Evolutionary conservation across 2,888 invertebrate genomes (phyloP).

Genomic region (Minunthozetes semirufus): DNA sequence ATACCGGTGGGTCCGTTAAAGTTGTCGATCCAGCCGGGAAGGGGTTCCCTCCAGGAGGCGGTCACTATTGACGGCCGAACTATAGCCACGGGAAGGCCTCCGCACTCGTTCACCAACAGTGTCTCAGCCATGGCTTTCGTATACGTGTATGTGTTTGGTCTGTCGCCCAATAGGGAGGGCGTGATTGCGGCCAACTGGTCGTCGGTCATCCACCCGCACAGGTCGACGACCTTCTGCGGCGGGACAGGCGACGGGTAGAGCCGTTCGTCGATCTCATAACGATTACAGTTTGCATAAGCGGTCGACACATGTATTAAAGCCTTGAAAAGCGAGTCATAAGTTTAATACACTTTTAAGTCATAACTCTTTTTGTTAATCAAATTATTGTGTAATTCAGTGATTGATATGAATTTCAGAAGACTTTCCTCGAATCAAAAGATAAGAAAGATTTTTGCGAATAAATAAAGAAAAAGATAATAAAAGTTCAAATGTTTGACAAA

Average conservation of each 20-base stretch:
- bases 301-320: constrained; percentile 67
- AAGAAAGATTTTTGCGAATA: no score
- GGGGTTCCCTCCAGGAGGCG: constrained; percentile 59
- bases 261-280: constrained; percentile 49
- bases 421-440: no score
- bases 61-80: constrained; percentile 82
- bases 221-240: constrained; percentile 40
- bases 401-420: no score
- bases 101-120: constrained; percentile 65
- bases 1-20: constrained; percentile 70
- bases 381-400: no score
- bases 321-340: constrained; percentile 29
- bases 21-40: constrained; percentile 72
- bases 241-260: constrained; percentile 50
- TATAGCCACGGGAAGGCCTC: constrained; percentile 66
- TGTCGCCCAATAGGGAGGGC: constrained; percentile 53
- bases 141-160: constrained; percentile 87
- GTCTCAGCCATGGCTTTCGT: constrained; percentile 81
- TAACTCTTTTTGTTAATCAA: not conserved
- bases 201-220: constrained; percentile 39
- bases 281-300: constrained; percentile 59
- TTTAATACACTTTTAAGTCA: not conserved
- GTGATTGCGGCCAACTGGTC: constrained; percentile 34
- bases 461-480: no score
- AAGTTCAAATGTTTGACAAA: no score